These are phyloP conservation scores for Leucophenga varia DNA, from an alignment of 1,140 invertebrate species.

Conservation along the genomic window DNA sequence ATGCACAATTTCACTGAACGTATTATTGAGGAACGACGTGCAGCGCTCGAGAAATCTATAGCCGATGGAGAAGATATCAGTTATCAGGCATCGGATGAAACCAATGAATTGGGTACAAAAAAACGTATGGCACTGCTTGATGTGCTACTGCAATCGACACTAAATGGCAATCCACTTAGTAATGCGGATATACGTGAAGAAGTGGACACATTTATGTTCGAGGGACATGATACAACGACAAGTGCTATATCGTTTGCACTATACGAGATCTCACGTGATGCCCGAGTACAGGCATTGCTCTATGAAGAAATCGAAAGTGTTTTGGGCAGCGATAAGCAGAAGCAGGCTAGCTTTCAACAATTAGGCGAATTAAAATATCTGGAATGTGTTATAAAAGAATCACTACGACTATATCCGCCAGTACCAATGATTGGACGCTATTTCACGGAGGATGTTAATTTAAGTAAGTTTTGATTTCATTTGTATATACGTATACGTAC, in stretches of 20 bases:
- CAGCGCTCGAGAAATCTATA: conserved; percentile 26
- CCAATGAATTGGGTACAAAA: conserved; percentile 55
- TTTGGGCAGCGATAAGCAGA: conserved; percentile 51
- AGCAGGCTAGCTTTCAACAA: conserved; percentile 17
- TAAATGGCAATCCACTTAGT: conserved; percentile 62
- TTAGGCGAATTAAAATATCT: conserved; percentile 31
- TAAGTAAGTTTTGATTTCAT: conserved; percentile 43
- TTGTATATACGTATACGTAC: too few relatives aligned
- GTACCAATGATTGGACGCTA: conserved; percentile 67
- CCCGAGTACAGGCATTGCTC: conserved; percentile 63
- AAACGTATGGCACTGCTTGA: conserved; percentile 76
- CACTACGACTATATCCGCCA: conserved; percentile 65
- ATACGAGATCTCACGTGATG: conserved; percentile 60
- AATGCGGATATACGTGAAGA: conserved; percentile 70
- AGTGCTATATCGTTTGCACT: conserved; percentile 62
- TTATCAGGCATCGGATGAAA: background rate
- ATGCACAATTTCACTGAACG: conserved; percentile 69
- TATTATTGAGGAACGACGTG: conserved; percentile 59
- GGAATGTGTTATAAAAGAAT: conserved; percentile 67
- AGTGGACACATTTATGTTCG: conserved; percentile 78
- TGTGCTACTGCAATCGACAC: conserved; percentile 66
- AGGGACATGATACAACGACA: conserved; percentile 73
- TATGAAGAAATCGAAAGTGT: conserved; percentile 62
- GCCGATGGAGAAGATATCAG: background rate
- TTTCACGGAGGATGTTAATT: conserved; percentile 59